Evolutionary conservation across 1,140 invertebrate genomes (phyloP), one percentile per base, ranked within the genome.

Genomic region (Lucilia cuprina): DNA sequence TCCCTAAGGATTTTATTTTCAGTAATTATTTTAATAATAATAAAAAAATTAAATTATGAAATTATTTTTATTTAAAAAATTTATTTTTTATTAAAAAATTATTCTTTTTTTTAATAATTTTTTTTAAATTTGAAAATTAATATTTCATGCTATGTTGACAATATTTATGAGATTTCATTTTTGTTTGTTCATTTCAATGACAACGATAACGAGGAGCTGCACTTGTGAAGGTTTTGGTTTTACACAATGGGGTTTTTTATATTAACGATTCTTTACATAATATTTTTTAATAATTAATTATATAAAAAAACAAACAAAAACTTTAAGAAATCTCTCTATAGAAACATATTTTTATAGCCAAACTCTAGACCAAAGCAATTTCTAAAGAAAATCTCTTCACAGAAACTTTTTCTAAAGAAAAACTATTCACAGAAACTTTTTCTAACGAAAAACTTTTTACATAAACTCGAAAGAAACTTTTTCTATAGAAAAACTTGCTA

Each of bases 151-250:
- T 70, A 70, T 70, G 65, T 70, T 70, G 65, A 70, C 65, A 19
- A 41, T 47, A 21, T 78, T 75, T 30, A 25, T 75, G 14, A 30
- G 30, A 35, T 75, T 78, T 78, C 10, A 2, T 77, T 77, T 77
- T 77, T 77, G 13, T n/a, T 80, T 19, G 35, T 47, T 49, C 41
- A 50, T 49, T 21, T 41, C 8, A 80, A 80, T 80, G 77, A 80
- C 77, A 80, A 80, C 77, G 47, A 49, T 80, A 80, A 80, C 47
- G 77, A 80, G 77, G 77, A 80, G 77, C 77, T 80, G 77, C 77
- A 80, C 77, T 80, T 47, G 77, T 80, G 77, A 80, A 80, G 77
- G 77, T 80, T 21, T 80, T 21, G 77, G 77, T 49, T 80, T 49
- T 50, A 80, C 47, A 49, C 41, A 49, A 80, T 47, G 35, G n/a